These are phyloP conservation scores for Diplolepis rosae DNA, from an alignment of 2,888 invertebrate species.

Conservation along the genomic window DNA sequence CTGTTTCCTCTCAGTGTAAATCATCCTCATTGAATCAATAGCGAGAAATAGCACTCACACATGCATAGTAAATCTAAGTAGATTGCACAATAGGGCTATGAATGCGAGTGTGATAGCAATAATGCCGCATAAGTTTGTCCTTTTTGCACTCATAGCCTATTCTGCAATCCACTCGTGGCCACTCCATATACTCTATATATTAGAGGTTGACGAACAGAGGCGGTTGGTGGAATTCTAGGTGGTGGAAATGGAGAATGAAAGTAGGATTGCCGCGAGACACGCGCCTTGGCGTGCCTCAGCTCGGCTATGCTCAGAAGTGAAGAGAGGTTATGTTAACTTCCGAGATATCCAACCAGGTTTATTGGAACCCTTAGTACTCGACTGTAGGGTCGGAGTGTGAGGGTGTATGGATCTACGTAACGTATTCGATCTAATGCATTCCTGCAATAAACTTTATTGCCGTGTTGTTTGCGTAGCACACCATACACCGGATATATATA, in stretches of 20 bases:
- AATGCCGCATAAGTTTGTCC: no score
- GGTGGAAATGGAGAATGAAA: conserved; percentile 52
- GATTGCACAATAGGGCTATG: conserved; percentile 7
- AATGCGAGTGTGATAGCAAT: no score
- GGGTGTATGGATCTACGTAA: conserved; percentile 49
- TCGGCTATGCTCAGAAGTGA: conserved; percentile 53
- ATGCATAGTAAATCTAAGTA: not conserved
- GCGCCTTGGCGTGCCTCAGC: conserved; percentile 64
- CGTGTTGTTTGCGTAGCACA: conserved; percentile 60
- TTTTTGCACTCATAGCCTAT: no score
- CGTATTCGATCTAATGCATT: conserved; percentile 71
- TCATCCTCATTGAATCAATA: conserved; percentile 10
- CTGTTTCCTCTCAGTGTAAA: not conserved
- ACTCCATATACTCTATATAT: no score
- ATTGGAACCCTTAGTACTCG: conserved; percentile 59
- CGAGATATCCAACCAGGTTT: conserved; percentile 60
- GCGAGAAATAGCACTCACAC: conserved; percentile 26
- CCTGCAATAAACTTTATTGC: conserved; percentile 71
- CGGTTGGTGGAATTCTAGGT: conserved; percentile 33
- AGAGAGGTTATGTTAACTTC: conserved; percentile 62
- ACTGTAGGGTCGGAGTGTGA: conserved; percentile 42
- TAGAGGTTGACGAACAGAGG: conserved; percentile 29
- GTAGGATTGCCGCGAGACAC: conserved; percentile 68
- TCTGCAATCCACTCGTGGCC: no score
- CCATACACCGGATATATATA: conserved; percentile 51